Base-by-base conservation (phyloP, 2,113 vertebrate species). In the Lampris megalopsis region DNA sequence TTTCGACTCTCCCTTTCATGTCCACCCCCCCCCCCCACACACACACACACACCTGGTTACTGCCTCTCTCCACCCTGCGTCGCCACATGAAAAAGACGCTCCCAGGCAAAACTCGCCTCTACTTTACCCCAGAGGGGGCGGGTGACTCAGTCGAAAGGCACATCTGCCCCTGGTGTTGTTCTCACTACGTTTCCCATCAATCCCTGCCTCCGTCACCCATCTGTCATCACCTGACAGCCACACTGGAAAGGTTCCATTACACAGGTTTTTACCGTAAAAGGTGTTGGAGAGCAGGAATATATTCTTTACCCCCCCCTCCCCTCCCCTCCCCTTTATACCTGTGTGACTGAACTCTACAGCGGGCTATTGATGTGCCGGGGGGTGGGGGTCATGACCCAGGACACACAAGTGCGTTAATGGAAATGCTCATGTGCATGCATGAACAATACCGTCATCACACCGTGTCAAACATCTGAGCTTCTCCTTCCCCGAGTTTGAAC, bases 1-100 rank as follows among this genome's bases (percentile, higher is more conserved):
- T 24, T 49, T 79, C 64, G 77, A 88, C 88, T 91, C 89, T 92
- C 85, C 86, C 88, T 92, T 93, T 94, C 86, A 94, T 88, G 87
- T 92, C 75, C 54, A 38, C 68, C 38, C 6, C 60, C 60, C 40
- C 9, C 60, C 40, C 38, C 38, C 36, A 40, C 58, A 40, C 36
- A 40, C 58, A 60, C 58, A 40, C 36, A 24, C 77, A 88, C 90
- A 92, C 91, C 93, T 92, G 92, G 91, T 77, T 85, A 49, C 73
- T 71, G 68, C 63, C 59, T 48, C 72, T 81, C 79, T 73, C 74
- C 45, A 43, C 78, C 73, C 74, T 47, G 75, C 77, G 71, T 67
- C 74, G 72, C 89, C 88, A 94, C 92, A 92, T 94, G 91, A 93
- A 89, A 86, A 52, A 74, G 59, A 83, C 63, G 66, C 79, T 83